Evolutionary conservation across 2,113 vertebrate genomes (phyloP).

Genomic region (Scatophagus argus): DNA sequence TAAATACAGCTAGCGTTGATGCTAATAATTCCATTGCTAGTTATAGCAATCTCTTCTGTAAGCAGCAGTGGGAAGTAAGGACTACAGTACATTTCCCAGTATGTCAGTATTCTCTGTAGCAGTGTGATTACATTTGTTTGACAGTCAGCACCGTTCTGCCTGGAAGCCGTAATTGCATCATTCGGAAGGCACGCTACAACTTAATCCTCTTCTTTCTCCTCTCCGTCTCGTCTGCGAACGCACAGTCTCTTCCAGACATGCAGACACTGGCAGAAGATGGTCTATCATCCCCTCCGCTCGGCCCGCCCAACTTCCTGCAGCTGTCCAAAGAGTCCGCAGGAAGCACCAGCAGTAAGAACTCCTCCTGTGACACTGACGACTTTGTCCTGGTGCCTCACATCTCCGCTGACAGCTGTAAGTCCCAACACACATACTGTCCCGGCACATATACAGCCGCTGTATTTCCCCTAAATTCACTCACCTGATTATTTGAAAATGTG

Average conservation of each 20-base stretch:
- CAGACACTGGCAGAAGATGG: constrained; percentile 94
- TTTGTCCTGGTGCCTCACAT: constrained; percentile 97
- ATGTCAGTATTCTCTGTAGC: constrained; percentile 35
- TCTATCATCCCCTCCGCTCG: constrained; percentile 92
- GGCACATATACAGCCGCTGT: not conserved
- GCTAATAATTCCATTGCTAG: not conserved
- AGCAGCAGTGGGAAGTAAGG: constrained; percentile 25
- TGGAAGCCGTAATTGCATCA: constrained; percentile 45
- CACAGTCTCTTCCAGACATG: constrained; percentile 94
- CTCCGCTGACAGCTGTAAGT: constrained; percentile 86
- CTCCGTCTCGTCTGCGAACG: not conserved
- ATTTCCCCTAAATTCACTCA: not conserved
- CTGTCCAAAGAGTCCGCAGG: constrained; percentile 96
- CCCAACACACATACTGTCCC: not conserved
- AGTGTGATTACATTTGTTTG: constrained; percentile 50
- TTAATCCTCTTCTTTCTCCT: not conserved
- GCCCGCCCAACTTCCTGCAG: constrained; percentile 95
- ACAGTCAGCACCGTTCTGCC: constrained; percentile 34
- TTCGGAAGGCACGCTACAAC: constrained; percentile 18
- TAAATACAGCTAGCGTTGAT: not conserved
- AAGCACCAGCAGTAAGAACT: constrained; percentile 96
- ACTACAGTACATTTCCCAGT: constrained; percentile 33
- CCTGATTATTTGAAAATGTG: not conserved
- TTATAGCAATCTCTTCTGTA: constrained; percentile 1
- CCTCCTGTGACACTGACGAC: constrained; percentile 96